Percentiles rank a stretch among this genome's conserved stretches.
These are phyloP conservation scores for Berghia stephanieae DNA, from an alignment of 1,140 invertebrate genomes.

Conservation along the genomic window DNA sequence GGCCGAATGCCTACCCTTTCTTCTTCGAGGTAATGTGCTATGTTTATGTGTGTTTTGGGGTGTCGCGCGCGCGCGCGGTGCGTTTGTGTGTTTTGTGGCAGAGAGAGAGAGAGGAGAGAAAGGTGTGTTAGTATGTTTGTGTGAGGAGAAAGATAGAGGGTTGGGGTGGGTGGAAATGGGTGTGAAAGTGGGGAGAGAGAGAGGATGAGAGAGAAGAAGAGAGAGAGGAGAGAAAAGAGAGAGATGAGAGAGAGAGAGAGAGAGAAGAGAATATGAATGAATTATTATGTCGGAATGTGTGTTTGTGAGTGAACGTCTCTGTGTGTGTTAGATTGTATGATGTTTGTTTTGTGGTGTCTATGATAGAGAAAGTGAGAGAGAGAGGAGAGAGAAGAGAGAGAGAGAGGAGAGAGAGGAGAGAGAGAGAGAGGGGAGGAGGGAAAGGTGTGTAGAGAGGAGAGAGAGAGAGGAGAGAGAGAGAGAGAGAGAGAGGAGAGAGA, in stretches of 20 bases:
- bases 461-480: not conserved
- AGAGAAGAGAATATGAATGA: not conserved
- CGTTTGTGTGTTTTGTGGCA: too few species aligned
- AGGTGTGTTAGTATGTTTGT: not conserved
- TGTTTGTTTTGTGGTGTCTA: not conserved
- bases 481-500: too few species aligned
- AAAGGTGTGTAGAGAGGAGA: not conserved
- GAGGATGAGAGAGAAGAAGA: not conserved
- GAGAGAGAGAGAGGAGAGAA: too few species aligned
- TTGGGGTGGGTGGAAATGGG: too few species aligned
- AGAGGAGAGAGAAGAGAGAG: too few species aligned
- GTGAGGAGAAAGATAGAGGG: too few species aligned
- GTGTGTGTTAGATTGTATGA: not conserved
- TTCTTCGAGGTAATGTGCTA: constrained; percentile 83
- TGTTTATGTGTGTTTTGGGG: not conserved
- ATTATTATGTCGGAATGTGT: not conserved
- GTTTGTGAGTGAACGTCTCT: constrained; percentile 10
- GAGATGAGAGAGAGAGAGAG: too few species aligned
- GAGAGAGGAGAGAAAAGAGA: not conserved
- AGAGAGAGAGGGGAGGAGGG: too few species aligned
- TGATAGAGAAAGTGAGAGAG: too few species aligned
- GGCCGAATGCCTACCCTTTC: constrained; percentile 96
- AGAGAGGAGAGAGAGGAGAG: too few species aligned
- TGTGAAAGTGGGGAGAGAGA: too few species aligned
- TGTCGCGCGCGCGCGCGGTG: too few species aligned